These are phyloP conservation scores for Sardina pilchardus DNA, from an alignment of 2,113 vertebrate genomes.

Conservation along the genomic window DNA sequence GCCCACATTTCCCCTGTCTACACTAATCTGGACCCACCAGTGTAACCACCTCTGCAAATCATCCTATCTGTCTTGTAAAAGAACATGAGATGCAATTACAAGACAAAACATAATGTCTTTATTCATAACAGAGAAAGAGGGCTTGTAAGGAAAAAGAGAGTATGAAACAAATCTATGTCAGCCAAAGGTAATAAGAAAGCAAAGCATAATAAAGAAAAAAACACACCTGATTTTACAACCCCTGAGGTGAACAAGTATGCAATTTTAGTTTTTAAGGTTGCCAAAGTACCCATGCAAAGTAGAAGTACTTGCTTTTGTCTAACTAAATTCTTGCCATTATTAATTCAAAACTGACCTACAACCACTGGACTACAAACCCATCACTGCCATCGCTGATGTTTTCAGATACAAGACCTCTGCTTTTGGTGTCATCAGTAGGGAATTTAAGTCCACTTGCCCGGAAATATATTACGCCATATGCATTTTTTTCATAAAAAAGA, in stretches of 20 bases:
- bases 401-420: background rate
- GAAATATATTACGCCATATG: background rate
- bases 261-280: background rate
- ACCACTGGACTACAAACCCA: background rate
- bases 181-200: background rate
- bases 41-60: background rate
- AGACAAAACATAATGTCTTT: conserved; percentile 13
- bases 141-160: background rate
- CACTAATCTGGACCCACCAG: background rate
- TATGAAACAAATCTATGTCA: background rate
- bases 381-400: background rate
- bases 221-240: background rate
- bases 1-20: background rate
- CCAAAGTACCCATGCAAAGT: background rate
- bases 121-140: background rate
- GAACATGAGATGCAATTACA: background rate
- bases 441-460: background rate
- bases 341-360: background rate
- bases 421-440: background rate
- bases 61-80: background rate
- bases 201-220: background rate
- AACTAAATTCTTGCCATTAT: background rate
- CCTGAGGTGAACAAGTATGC: background rate
- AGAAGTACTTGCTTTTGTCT: background rate
- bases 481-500: background rate